phyloP scores from a whole-genome alignment of 1,140 invertebrate species.

The Drosophila gunungcola region DNA sequence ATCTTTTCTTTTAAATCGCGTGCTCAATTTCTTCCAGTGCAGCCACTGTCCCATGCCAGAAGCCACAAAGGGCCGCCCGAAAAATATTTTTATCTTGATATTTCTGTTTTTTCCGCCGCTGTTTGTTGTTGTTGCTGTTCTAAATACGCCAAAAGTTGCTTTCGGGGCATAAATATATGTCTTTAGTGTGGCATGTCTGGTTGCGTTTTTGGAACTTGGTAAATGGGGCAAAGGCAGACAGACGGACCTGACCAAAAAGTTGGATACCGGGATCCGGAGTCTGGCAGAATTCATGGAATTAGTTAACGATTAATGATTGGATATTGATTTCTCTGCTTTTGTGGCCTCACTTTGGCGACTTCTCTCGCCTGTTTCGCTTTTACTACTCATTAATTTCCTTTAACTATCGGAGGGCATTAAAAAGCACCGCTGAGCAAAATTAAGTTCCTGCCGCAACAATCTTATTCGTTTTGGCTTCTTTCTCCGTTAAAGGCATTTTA shows the following conservation, averaged over 20 bases:
- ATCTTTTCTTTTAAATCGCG: no score
- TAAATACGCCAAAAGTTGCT: constrained; percentile 79
- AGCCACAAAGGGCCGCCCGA: constrained; percentile 68
- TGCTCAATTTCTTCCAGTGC: constrained; percentile 3
- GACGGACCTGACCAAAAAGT: constrained; percentile 21
- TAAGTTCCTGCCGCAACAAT: constrained; percentile 46
- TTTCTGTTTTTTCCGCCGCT: constrained; percentile 37
- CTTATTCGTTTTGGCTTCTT: constrained; percentile 38
- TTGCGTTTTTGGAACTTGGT: constrained; percentile 77
- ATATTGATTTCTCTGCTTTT: constrained; percentile 69
- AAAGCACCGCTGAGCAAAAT: constrained; percentile 29
- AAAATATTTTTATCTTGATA: constrained; percentile 83
- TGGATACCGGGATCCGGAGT: constrained; percentile 14
- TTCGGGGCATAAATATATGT: constrained; percentile 79
- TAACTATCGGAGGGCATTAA: constrained; percentile 47
- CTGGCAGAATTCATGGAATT: constrained; percentile 80
- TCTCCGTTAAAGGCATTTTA: constrained; percentile 40
- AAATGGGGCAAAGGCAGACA: constrained; percentile 59
- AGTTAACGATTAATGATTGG: constrained; percentile 84
- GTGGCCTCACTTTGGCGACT: constrained; percentile 9
- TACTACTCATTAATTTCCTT: constrained; percentile 63
- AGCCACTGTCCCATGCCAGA: constrained; percentile 54
- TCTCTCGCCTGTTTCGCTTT: constrained; percentile 32
- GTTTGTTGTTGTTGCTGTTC: constrained; percentile 62
- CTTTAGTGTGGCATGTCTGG: constrained; percentile 81